Evolutionary conservation across 2,888 invertebrate genomes (phyloP).

Genomic region (Philereme transversata): DNA sequence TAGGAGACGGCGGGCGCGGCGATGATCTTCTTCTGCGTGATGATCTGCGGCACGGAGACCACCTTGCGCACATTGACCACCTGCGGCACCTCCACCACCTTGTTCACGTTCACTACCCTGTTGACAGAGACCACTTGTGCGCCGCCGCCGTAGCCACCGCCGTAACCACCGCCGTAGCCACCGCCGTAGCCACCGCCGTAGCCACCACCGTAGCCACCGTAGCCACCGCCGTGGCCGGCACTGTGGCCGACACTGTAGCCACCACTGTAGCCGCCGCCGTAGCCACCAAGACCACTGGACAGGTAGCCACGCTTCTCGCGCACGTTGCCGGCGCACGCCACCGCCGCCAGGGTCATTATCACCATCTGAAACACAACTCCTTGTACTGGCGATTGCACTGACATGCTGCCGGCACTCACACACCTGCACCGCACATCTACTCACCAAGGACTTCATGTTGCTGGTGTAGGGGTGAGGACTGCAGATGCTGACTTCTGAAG

Average conservation of each 20-base stretch:
- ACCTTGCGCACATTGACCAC: slow-evolving; percentile 40
- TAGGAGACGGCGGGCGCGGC: slow-evolving; percentile 24
- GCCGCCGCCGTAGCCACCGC: slow-evolving; percentile 28
- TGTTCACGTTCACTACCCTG: slow-evolving; percentile 38
- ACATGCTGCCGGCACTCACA: slow-evolving; percentile 27
- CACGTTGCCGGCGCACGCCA: slow-evolving; percentile 35
- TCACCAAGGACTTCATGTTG: slow-evolving; percentile 30
- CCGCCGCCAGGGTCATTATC: slow-evolving; percentile 17
- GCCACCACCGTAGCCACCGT: slow-evolving; percentile 15
- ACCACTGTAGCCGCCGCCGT: slow-evolving; percentile 30
- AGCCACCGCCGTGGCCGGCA: slow-evolving; percentile 30
- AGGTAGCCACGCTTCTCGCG: slow-evolving; percentile 42
- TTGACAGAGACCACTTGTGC: slow-evolving; percentile 36
- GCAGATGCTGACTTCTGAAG: not conserved
- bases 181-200: slow-evolving; percentile 20
- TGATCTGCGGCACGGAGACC: slow-evolving; percentile 38
- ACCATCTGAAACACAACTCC: slow-evolving; percentile 34
- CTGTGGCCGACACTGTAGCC: slow-evolving; percentile 1
- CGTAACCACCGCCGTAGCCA: slow-evolving; percentile 17
- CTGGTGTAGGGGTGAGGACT: slow-evolving; percentile 2
- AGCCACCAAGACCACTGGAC: slow-evolving; percentile 20
- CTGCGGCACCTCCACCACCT: slow-evolving; percentile 39
- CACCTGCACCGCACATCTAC: slow-evolving; percentile 8
- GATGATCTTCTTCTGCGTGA: slow-evolving; percentile 36
- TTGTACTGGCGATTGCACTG: slow-evolving; percentile 18